Evolutionary conservation across 2,113 vertebrate species (phyloP).

Genomic region (Entomyzon cyanotis): DNA sequence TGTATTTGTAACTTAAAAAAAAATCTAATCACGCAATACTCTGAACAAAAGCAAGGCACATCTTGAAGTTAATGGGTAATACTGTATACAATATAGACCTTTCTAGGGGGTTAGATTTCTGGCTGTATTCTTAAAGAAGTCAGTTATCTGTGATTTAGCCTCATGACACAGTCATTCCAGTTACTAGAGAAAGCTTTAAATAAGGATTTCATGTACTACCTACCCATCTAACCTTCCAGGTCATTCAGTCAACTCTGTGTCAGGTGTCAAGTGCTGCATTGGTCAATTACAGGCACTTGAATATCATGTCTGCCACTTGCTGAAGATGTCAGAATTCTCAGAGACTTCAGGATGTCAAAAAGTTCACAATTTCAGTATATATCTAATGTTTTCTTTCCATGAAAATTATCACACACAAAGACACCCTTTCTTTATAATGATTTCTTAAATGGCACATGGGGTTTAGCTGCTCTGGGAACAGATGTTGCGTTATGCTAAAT

Average conservation of each 20-base stretch:
- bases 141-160: slow-evolving; percentile 45
- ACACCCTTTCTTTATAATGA: background rate
- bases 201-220: slow-evolving; percentile 51
- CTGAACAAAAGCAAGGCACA: slow-evolving; percentile 54
- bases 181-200: slow-evolving; percentile 57
- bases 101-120: slow-evolving; percentile 61
- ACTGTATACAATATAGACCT: slow-evolving; percentile 47
- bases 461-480: background rate
- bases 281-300: slow-evolving; percentile 75
- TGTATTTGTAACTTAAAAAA: slow-evolving; percentile 46
- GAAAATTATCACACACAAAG: slow-evolving; percentile 26
- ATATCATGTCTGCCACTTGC: slow-evolving; percentile 62
- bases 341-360: slow-evolving; percentile 39
- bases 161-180: slow-evolving; percentile 60
- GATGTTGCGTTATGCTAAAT: background rate
- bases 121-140: slow-evolving; percentile 52
- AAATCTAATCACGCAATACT: slow-evolving; percentile 6
- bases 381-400: slow-evolving; percentile 30
- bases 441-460: background rate
- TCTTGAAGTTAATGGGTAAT: slow-evolving; percentile 52
- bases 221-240: slow-evolving; percentile 59
- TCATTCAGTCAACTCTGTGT: slow-evolving; percentile 48
- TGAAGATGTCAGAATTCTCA: slow-evolving; percentile 68
- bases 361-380: slow-evolving; percentile 54
- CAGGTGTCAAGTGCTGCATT: slow-evolving; percentile 52